Evolutionary conservation across 2,888 invertebrate genomes (phyloP), one percentile per base, ranked within the genome.

Genomic region (Drosophila rubida): DNA sequence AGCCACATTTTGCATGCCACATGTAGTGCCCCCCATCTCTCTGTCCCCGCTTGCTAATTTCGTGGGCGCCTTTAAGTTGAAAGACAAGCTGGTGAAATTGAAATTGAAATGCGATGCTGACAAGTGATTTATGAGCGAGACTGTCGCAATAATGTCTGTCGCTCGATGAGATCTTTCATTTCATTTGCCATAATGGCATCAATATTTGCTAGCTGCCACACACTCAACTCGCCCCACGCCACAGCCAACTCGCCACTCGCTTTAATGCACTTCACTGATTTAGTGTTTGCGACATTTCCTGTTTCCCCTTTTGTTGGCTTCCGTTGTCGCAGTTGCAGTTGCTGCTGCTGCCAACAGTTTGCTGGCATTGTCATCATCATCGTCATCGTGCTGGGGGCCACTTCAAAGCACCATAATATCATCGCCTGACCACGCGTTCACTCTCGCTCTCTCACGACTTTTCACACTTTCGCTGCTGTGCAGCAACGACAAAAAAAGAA

Each of bases 251-350:
- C 8, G 68, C 14, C 39, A 35, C 30, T 42, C 30, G 42, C 8
- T 67, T 61, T 75, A 85, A 82, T 82, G 86, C 86, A 85, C 83
- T 87, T 82, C 74, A 86, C 75, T 82, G 83, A 85, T 85, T 85
- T 83, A 80, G 70, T 87, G 86, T 75, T 86, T 78, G 80, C 72
- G 55, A 82, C 84, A 85, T 86, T 85, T 85, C 86, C 87, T 67
- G 78, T 71, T 87, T 87, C 87, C 82, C 61, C 69, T 79, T 81
- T 82, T 68, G 74, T 66, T 71, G 66, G 63, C 58, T 75, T 82
- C 72, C 74, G 71, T 46, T 57, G 63, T 2, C 59, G 54, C 23
- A 58, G 42, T 14, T 61, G 37, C 14, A 48, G 55, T 6, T 59
- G 27, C 5, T 62, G 61, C 58, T 59, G 27, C 5, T 62, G 61